These are phyloP conservation scores for Diadromus collaris DNA, from an alignment of 2,888 invertebrate genomes.

Conservation along the genomic window DNA sequence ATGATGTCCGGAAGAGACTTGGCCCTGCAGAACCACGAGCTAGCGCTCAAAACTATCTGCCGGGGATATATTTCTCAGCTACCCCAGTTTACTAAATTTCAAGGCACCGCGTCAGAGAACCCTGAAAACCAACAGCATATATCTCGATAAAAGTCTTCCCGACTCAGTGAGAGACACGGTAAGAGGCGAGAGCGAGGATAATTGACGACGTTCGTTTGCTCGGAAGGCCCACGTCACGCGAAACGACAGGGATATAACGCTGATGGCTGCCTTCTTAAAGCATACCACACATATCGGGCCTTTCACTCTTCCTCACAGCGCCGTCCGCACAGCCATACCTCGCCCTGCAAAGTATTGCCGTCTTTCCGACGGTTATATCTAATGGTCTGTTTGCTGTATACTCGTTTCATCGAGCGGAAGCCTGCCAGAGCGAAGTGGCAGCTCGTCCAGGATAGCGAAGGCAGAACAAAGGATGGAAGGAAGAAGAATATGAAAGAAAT, in stretches of 20 bases:
- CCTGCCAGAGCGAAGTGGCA: slow-evolving; percentile 51
- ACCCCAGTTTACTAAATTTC: neutral
- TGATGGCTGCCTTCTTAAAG: slow-evolving; percentile 39
- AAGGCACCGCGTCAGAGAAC: neutral
- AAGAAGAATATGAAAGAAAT: slow-evolving; percentile 41
- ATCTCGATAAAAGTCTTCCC: slow-evolving; percentile 23
- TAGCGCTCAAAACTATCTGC: neutral
- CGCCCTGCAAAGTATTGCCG: slow-evolving; percentile 1
- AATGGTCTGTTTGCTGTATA: slow-evolving; percentile 40
- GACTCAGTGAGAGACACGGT: neutral
- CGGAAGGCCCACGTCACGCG: slow-evolving; percentile 43
- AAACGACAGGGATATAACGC: slow-evolving; percentile 38
- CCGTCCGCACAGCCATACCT: neutral
- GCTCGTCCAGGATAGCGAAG: slow-evolving; percentile 28
- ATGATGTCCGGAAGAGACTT: too few relatives aligned
- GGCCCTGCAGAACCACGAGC: neutral
- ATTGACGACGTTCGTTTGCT: slow-evolving; percentile 49
- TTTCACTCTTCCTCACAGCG: slow-evolving; percentile 39
- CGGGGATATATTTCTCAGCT: neutral
- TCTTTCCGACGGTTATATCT: slow-evolving; percentile 11
- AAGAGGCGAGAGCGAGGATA: slow-evolving; percentile 30
- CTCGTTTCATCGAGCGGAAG: slow-evolving; percentile 44
- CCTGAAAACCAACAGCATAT: neutral
- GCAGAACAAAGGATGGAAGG: slow-evolving; percentile 38
- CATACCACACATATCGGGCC: slow-evolving; percentile 11